Percentiles rank a stretch among this genome's conserved stretches.
phyloP scores from a whole-genome alignment of 1,140 invertebrate species.

The Drosophila gunungcola region DNA sequence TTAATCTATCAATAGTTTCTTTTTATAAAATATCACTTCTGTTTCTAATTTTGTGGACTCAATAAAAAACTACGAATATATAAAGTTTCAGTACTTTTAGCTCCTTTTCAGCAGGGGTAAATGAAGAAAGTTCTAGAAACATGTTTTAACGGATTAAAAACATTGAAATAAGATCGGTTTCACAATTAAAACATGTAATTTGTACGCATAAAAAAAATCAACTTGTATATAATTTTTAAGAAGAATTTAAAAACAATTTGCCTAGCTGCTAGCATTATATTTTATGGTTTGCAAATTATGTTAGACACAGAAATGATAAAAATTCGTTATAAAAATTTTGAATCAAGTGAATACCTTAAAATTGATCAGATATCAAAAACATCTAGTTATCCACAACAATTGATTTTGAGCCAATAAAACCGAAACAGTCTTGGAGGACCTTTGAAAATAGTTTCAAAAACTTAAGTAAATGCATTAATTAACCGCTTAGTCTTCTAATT shows the following conservation, averaged over 20 bases:
- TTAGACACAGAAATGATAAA: neutral
- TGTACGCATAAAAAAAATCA: no score
- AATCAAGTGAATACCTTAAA: neutral
- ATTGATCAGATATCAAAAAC: neutral
- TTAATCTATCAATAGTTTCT: neutral
- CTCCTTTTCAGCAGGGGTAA: neutral
- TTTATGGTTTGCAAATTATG: neutral
- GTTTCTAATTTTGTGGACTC: neutral
- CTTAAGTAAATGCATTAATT: constrained; percentile 71
- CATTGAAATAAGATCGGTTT: no score
- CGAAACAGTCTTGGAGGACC: constrained; percentile 5
- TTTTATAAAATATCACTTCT: constrained; percentile 7
- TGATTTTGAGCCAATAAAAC: neutral
- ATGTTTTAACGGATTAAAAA: no score
- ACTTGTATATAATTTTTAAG: neutral
- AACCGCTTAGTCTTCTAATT: constrained; percentile 44
- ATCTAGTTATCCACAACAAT: neutral
- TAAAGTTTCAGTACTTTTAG: neutral
- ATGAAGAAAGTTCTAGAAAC: no score
- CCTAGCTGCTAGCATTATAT: neutral
- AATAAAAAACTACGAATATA: neutral
- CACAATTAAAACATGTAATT: no score
- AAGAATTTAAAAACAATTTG: neutral
- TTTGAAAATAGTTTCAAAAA: constrained; percentile 33
- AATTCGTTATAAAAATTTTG: neutral